Conservation (phyloP, 2,797 vertebrate genomes). For the Leptoclinus maculatus region DNA sequence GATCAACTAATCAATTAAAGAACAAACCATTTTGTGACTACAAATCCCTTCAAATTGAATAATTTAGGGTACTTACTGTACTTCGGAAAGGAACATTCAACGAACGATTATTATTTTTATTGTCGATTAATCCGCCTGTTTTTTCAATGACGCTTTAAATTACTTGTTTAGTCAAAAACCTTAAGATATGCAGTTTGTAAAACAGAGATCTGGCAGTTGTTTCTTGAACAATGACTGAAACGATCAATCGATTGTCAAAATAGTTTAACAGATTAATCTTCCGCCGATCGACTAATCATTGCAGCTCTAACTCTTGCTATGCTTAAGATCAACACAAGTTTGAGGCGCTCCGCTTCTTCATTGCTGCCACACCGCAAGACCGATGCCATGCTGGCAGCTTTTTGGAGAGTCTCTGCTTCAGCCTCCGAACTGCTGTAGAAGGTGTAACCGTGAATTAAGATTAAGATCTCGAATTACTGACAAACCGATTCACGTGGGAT, state of each 20-base stretch:
- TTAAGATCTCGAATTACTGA: slow-evolving; percentile 4
- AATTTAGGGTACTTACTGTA: not conserved
- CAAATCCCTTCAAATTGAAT: not conserved
- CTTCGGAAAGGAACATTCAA: not conserved
- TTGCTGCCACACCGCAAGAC: too few species aligned
- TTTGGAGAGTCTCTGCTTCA: not conserved
- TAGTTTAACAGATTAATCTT: not conserved
- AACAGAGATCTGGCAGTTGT: too few species aligned
- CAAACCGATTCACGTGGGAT: not conserved
- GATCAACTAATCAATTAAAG: not conserved
- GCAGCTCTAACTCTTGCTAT: not conserved
- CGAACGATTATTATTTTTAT: not conserved
- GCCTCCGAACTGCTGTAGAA: not conserved
- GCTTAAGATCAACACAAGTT: not conserved
- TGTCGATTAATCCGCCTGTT: too few species aligned
- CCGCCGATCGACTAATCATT: not conserved
- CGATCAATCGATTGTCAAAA: not conserved
- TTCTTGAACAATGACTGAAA: not conserved
- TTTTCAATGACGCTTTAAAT: too few species aligned
- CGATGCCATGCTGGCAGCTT: not conserved
- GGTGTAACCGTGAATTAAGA: not conserved
- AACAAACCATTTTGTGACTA: not conserved
- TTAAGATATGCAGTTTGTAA: not conserved
- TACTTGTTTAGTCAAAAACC: too few species aligned
- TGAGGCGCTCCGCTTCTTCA: too few species aligned